Evolutionary conservation across 2,888 invertebrate species (phyloP), one percentile per base, ranked within the genome.

Genomic region (Agrotis clavis): DNA sequence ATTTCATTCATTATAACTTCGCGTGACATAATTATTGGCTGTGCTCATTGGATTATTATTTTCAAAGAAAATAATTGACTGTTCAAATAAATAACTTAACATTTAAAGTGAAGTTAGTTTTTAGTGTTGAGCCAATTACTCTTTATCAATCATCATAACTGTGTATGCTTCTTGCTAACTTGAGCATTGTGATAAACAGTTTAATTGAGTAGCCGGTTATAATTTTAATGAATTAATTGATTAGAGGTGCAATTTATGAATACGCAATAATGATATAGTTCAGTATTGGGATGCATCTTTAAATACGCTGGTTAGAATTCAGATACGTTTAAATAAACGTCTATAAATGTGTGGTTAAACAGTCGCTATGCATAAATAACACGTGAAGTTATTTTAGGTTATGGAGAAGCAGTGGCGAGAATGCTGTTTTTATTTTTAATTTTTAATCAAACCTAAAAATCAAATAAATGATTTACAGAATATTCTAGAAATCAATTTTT

Each of bases 21-120:
- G 62, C 70, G 71, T 77, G 77, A 75, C 63, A 60, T 75, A 53
- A 75, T 75, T 77, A 75, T 71, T 71, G 41, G 54, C 14, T 13
- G 11, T 30, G 47, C 6, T 53, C 63, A 63, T 14, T 54, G 59
- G 50, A 63, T 77, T n/a, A 70, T 63, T 63, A 76, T 70, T 76
- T 57, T 50, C 30, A 25, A 48, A 47, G 75, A 62, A 69, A 35
- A 70, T 70, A 70, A 77, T 75, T 63, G 70, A 47, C 61, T 25
- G 51, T 25, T 57, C 47, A 62, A 68, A 76, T 25, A 25, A 67
- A 67, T 60, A 67, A 67, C 41, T 69, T 74, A 69, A 35, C 69
- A 70, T 74, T 74, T 53, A 18, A 18, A 74, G 30, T 67, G 51
- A 1, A 35, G 66, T 57, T 57, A 16, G 59, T 74, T 74, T 74